phyloP scores from a whole-genome alignment of 2,888 invertebrate species.

The Crematogaster levior region DNA sequence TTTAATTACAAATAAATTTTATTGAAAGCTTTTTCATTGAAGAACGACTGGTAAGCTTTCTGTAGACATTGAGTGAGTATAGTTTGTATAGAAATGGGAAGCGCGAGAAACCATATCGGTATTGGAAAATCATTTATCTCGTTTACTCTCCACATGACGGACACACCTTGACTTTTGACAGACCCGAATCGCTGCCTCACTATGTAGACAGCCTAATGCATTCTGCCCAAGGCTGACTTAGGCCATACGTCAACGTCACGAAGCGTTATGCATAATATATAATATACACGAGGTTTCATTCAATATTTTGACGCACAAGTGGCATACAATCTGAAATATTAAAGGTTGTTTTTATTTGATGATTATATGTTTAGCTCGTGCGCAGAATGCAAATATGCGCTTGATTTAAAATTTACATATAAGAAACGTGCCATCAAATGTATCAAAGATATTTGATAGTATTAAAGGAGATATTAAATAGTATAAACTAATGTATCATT shows the following conservation, averaged over 20 bases:
- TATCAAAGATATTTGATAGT: background rate
- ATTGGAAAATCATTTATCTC: constrained; percentile 46
- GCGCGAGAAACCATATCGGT: constrained; percentile 20
- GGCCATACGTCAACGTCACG: constrained; percentile 42
- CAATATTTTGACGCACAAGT: constrained; percentile 17
- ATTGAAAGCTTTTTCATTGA: no score
- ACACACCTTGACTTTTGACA: constrained; percentile 43
- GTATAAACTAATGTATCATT: background rate
- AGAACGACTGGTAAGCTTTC: background rate
- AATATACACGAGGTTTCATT: constrained; percentile 18
- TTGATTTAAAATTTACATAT: background rate
- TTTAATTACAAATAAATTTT: no score
- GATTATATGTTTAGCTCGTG: background rate
- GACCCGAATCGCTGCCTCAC: constrained; percentile 40
- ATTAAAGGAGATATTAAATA: background rate
- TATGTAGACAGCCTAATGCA: constrained; percentile 42
- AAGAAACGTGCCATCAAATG: background rate
- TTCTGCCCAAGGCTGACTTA: constrained; percentile 13
- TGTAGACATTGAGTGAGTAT: background rate
- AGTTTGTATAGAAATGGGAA: background rate
- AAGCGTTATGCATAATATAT: constrained; percentile 43
- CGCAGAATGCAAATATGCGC: background rate
- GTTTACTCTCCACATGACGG: constrained; percentile 16
- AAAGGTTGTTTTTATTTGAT: background rate
- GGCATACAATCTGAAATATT: constrained; percentile 5